Percentiles rank a stretch among this genome's conserved stretches.
These are phyloP conservation scores for Cairina moschata DNA, from an alignment of 2,113 vertebrate genomes.

Conservation along the genomic window DNA sequence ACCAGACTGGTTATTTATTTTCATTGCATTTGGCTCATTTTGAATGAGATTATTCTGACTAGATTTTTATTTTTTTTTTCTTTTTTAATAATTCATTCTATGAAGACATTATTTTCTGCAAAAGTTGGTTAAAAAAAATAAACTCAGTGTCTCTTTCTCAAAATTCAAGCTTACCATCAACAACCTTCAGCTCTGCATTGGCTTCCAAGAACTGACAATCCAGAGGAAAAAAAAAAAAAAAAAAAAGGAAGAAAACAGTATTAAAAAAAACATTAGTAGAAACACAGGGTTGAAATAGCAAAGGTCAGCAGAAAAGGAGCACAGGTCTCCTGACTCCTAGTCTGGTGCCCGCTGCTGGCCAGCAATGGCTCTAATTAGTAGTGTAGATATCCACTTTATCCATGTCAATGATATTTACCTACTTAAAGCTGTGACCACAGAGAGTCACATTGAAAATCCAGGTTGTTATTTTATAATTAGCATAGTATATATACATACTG, in stretches of 20 bases:
- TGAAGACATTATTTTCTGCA: neutral
- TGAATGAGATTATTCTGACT: neutral
- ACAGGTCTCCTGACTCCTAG: neutral
- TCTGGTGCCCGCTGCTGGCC: neutral
- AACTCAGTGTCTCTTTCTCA: neutral
- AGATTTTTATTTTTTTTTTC: neutral
- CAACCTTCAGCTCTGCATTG: neutral
- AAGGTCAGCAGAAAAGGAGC: neutral
- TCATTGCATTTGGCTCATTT: neutral
- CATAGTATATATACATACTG: neutral
- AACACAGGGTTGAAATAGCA: neutral
- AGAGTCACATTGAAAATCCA: slow-evolving; percentile 45
- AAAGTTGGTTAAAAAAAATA: no score
- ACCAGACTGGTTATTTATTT: neutral
- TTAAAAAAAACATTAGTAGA: neutral
- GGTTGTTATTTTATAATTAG: slow-evolving; percentile 53
- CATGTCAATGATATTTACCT: neutral
- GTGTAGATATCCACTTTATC: neutral
- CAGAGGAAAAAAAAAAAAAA: neutral
- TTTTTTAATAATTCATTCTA: neutral
- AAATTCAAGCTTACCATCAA: neutral
- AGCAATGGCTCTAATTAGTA: neutral
- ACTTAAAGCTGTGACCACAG: neutral
- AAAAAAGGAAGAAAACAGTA: neutral
- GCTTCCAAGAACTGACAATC: neutral